Evolutionary conservation across 2,797 vertebrate species (phyloP), one percentile per base, ranked within the genome.

Genomic region (Bradypodion ventrale): DNA sequence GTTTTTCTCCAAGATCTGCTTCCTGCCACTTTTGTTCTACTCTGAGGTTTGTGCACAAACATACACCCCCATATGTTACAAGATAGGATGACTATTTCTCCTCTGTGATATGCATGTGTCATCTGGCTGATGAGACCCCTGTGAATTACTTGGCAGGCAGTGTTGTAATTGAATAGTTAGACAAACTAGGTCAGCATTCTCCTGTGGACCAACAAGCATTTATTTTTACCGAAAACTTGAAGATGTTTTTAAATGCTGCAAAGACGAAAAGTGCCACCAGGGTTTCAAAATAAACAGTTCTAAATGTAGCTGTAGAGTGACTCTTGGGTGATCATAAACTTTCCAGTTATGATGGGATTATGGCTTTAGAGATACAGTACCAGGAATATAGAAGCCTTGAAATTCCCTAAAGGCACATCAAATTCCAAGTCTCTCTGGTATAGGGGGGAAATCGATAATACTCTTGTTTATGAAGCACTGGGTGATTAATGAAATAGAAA

Each of bases 151-250:
- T 40, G 84, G 87, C 83, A 91, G 81, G 86, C 88, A 87, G 69
- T 73, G 88, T 76, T 86, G 84, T 76, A 90, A 88, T 2, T 86
- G 87, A 89, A 90, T 85, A 76, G 88, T 91, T 90, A 91, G 90
- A 88, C 75, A 85, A 88, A 86, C 84, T 88, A 83, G 52, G 90
- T 86, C 88, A 73, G 62, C 69, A 78, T 42, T 90, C 72, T 91
- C 82, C 80, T 82, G 86, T 87, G 88, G 90, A 93, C 89, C 90
- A 56, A 86, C 87, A 89, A 91, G 60, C 90, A 90, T 91, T 93
- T 92, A 69, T 91, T 90, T 56, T 90, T 87, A 77, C 35, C 91
- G 60, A 66, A 89, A 68, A 89, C 13, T 63, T 89, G 80, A 83
- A 72, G 78, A 86, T 62, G 35, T 46, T 83, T 90, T 87, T 89